Conservation (phyloP, 1,140 invertebrate genomes). For the Brachionus calyciflorus region DNA sequence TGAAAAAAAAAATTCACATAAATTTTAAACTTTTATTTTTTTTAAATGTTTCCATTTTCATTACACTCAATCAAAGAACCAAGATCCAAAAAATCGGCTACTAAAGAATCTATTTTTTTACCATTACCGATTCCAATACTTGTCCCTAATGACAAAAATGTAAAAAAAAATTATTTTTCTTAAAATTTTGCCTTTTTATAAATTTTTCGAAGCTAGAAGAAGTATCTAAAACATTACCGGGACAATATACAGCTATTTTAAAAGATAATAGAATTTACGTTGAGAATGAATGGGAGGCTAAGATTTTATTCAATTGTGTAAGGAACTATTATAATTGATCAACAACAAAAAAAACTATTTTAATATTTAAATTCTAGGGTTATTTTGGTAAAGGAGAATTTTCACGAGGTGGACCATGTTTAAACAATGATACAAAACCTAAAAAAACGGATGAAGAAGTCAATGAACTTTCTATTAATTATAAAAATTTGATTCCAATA, state of each 20-base stretch:
- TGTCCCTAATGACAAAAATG: neutral
- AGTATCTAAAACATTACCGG: constrained; percentile 11
- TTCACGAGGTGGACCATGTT: constrained; percentile 1
- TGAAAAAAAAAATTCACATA: too few species aligned
- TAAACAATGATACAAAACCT: neutral
- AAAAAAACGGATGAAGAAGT: neutral
- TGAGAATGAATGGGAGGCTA: neutral
- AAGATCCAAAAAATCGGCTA: neutral
- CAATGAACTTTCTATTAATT: neutral
- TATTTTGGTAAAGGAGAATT: constrained; percentile 46
- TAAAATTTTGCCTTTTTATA: neutral
- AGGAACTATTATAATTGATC: neutral
- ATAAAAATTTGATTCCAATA: constrained; percentile 15
- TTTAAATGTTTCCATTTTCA: constrained; percentile 17
- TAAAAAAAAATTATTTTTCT: neutral
- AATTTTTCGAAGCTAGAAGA: neutral
- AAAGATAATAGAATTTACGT: constrained; percentile 24
- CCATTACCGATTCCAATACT: constrained; percentile 20
- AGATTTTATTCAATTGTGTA: constrained; percentile 37
- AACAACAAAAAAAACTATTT: neutral
- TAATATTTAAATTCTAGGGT: neutral
- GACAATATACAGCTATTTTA: constrained; percentile 5
- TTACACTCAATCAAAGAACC: constrained; percentile 1
- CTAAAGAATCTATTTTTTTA: neutral
- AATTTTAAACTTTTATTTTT: too few species aligned